Base-by-base conservation (phyloP, 2,888 invertebrate species). In the Cantharis rufa region DNA sequence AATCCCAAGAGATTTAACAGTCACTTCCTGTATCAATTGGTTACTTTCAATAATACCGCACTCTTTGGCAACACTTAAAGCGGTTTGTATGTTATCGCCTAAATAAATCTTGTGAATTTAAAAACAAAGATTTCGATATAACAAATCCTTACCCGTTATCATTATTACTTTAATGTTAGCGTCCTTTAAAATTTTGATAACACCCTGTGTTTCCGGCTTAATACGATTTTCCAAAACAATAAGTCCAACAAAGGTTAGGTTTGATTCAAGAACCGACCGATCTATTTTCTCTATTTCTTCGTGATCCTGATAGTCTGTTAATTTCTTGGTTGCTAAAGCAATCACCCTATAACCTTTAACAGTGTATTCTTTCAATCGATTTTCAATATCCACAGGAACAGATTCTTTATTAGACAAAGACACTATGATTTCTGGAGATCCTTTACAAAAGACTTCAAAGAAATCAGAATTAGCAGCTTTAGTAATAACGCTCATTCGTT, bases 201-300 rank as follows among this genome's bases (percentile, higher is more conserved):
- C 94, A 1, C 92, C 92, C 0, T 92, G 91, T 0, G 97, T 97
- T 84, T 97, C 94, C 0, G 94, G 92, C 86, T 98, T 98, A 69
- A 99, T 89, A 0, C 96, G 92, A 88, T 99, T 99, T 87, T 99
- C 99, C 89, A 99, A 91, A 13, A 99, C 92, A 11, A 99, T 93
- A 80, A 99, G 91, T 0, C 97, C 97, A 1, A 96, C 88, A 86
- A 96, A 97, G 76, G 91, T 93, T 75, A 97, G 88, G 79, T 95
- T 94, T 15, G 89, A 90, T 88, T 98, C 98, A n/a, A 96, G 92
- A 84, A 93, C 90, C 79, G 95, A 94, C 28, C 96, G 91, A 10
- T 91, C 90, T 84, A 95, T 89, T 75, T 92, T 90, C 83, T 93
- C 92, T 10, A 94, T 90, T 85, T 94, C 93, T 11, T 93, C 91